phyloP scores from a whole-genome alignment of 2,797 vertebrate genomes.

The Cyclopterus lumpus region DNA sequence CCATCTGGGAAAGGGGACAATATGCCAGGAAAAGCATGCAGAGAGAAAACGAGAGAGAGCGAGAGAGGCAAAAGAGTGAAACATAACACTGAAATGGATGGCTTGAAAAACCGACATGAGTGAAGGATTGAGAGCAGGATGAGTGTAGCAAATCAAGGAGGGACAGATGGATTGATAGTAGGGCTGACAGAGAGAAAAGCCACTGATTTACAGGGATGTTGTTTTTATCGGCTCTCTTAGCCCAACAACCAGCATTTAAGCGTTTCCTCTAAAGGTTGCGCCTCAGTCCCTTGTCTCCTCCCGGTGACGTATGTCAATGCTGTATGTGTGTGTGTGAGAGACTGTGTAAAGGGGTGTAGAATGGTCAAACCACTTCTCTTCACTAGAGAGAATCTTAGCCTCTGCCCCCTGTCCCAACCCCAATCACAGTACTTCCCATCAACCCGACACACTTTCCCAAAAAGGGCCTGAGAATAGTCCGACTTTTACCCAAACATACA shows the following conservation, averaged over 20 bases:
- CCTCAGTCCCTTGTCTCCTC: constrained; percentile 47
- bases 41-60: not conserved
- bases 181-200: constrained; percentile 55
- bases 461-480: not conserved
- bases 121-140: constrained; percentile 34
- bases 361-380: constrained; percentile 71
- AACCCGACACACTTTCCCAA: not conserved
- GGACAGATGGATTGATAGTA: constrained; percentile 46
- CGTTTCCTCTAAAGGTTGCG: constrained; percentile 58
- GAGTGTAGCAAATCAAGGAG: constrained; percentile 28
- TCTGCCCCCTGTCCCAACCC: constrained; percentile 53
- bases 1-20: constrained; percentile 69
- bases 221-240: constrained; percentile 63
- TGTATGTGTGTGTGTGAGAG: not conserved
- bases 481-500: not conserved
- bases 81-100: constrained; percentile 31
- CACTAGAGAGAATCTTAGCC: constrained; percentile 60
- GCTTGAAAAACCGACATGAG: constrained; percentile 37
- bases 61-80: constrained; percentile 4
- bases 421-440: constrained; percentile 60
- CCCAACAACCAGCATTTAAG: constrained; percentile 66
- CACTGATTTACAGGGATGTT: constrained; percentile 61
- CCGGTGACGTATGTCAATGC: constrained; percentile 37
- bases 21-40: constrained; percentile 53
- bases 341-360: constrained; percentile 29